Percentiles rank a stretch among this genome's conserved stretches.
Evolutionary conservation across 2,113 vertebrate genomes (phyloP).

Genomic region (Casuarius casuarius): DNA sequence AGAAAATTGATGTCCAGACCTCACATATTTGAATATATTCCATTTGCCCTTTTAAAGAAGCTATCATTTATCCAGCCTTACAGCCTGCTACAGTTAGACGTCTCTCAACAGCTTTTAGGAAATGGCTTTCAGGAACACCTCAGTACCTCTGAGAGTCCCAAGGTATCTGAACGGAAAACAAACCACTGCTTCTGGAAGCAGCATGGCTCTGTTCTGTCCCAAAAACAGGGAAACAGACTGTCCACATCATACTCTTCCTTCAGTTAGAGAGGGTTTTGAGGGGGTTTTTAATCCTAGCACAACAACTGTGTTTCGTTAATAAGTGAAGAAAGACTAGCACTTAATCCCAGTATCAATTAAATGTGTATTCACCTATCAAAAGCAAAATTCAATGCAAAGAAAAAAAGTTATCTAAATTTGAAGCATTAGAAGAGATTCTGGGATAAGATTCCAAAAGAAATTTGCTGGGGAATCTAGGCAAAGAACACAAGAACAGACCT

Average conservation of each 20-base stretch:
- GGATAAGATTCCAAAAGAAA: neutral
- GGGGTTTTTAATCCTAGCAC: neutral
- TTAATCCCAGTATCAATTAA: neutral
- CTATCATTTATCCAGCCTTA: neutral
- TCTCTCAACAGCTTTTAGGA: neutral
- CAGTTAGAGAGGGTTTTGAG: neutral
- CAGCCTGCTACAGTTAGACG: neutral
- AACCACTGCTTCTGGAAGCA: neutral
- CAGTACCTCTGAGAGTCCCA: neutral
- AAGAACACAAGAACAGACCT: neutral
- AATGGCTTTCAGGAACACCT: neutral
- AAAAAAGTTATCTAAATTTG: neutral
- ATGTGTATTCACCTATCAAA: neutral
- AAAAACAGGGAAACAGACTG: neutral
- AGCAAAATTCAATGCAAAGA: neutral
- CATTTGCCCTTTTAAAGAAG: rapidly evolving
- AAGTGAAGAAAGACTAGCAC: neutral
- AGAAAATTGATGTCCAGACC: neutral
- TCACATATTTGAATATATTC: neutral
- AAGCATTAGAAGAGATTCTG: neutral
- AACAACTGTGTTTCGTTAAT: neutral
- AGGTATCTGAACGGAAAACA: neutral
- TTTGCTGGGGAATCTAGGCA: neutral
- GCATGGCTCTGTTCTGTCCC: neutral
- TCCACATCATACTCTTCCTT: neutral